Base-by-base conservation (phyloP, 1,140 invertebrate species). In the Procambarus virginalis region DNA sequence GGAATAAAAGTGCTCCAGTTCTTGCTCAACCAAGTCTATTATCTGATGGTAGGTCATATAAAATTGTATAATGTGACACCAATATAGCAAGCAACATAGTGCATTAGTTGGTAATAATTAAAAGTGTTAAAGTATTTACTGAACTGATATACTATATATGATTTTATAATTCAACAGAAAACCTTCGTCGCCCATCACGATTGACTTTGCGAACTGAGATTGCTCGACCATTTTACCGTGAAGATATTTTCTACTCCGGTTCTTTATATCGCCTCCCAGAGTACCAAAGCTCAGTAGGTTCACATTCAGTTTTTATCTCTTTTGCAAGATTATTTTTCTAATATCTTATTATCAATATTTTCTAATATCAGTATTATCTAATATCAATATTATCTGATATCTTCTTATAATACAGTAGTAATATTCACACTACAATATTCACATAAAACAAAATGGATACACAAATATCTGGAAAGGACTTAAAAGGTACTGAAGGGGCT, bases 211-310 rank as follows among this genome's bases (percentile, higher is more conserved):
- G 90, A 9, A 88, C 90, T 20, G 90, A 91, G 73, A 87, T 75
- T 6, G 51, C 85, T 12, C 70, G 90, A 45, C 90, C 90, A 9
- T 95, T 97, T 93, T 97, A 97, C 93, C 95, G 97, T 90, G 97
- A 98, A 93, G 97, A 98, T 93, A 97, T 98, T 86, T 98, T 98
- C 95, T 98, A 98, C 92, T 96, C 96, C n/a, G 97, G 96, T 0
- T 97, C 97, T 86, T 94, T 98, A 84, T 95, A 95, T 46, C 95
- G 97, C 92, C 94, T 98, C 81, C 96, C 97, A 0, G 96, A 98
- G 93, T 98, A 97, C 92, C 96, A 95, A 79, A 97, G 97, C 4
- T 95, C 96, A 92, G 95, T 96, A 93, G 92, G 93, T 51, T 60
- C 2, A 83, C 75, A 45, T 55, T 34, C 14, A 48, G 12, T 55